These are phyloP conservation scores for Margaritifera margaritifera DNA, from an alignment of 2,888 invertebrate genomes.

Conservation along the genomic window DNA sequence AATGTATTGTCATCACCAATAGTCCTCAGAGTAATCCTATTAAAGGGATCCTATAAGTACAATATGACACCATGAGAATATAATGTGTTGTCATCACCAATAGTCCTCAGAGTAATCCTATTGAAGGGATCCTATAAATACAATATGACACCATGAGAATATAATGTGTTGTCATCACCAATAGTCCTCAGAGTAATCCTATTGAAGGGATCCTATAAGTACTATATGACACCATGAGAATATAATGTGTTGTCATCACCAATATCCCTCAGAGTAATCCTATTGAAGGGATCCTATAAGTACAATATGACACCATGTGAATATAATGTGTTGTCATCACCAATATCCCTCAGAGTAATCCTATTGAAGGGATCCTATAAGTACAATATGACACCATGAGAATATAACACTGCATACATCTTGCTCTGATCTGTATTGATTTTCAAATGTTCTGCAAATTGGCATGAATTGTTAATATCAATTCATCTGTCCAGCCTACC, in stretches of 20 bases:
- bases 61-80: too few species aligned
- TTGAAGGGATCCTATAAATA: constrained; percentile 49
- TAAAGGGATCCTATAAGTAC: too few species aligned
- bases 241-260: not conserved
- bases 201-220: not conserved
- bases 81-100: constrained; percentile 49
- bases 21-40: too few species aligned
- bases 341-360: constrained; percentile 44
- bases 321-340: constrained; percentile 47
- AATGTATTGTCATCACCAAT: not conserved
- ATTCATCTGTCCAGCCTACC: too few species aligned
- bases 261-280: too few species aligned
- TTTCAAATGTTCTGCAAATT: too few species aligned
- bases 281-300: too few species aligned
- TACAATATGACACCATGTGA: too few species aligned
- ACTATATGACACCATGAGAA: not conserved
- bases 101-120: constrained; percentile 35
- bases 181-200: not conserved
- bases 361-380: constrained; percentile 50
- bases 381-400: constrained; percentile 1
- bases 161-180: too few species aligned
- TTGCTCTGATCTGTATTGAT: constrained; percentile 43
- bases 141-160: not conserved
- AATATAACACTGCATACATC: constrained; percentile 17
- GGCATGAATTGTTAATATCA: too few species aligned